These are phyloP conservation scores for Halcyon smyrnensis DNA, from an alignment of 2,797 vertebrate species.

Conservation along the genomic window DNA sequence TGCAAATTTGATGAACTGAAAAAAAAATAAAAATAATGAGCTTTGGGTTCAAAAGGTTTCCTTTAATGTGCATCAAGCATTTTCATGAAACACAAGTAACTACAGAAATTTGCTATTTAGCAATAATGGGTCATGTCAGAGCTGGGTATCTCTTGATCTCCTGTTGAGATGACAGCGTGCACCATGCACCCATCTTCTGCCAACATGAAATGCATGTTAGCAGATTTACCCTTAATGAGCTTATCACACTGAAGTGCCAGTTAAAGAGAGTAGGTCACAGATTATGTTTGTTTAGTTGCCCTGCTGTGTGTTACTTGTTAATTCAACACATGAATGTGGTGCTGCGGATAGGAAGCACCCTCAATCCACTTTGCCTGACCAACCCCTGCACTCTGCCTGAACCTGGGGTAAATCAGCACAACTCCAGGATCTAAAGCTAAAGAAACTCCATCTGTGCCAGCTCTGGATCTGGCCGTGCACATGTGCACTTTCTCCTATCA, in stretches of 20 bases:
- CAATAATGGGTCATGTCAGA: conserved; percentile 49
- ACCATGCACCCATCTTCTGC: conserved; percentile 28
- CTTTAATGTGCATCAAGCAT: conserved; percentile 69
- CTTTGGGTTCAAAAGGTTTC: conserved; percentile 62
- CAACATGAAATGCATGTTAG: conserved; percentile 55
- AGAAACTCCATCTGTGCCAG: neutral
- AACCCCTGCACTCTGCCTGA: neutral
- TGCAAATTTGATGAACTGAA: conserved; percentile 63
- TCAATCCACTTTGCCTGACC: neutral
- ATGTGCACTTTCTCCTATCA: neutral
- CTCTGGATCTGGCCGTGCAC: neutral
- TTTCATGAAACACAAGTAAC: conserved; percentile 65
- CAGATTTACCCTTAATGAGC: conserved; percentile 74
- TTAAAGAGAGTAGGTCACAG: conserved; percentile 67
- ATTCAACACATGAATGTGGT: neutral
- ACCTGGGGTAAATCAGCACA: neutral
- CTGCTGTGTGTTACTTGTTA: neutral
- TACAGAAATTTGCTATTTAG: conserved; percentile 68
- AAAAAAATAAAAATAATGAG: conserved; percentile 69
- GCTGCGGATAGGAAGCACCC: neutral
- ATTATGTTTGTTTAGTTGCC: conserved; percentile 59
- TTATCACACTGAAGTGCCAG: conserved; percentile 50
- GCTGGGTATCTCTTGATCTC: conserved; percentile 58
- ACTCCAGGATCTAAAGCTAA: neutral
- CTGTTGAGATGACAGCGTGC: conserved; percentile 66